Base-by-base conservation (phyloP, 2,113 vertebrate species). In the Zeus faber region DNA sequence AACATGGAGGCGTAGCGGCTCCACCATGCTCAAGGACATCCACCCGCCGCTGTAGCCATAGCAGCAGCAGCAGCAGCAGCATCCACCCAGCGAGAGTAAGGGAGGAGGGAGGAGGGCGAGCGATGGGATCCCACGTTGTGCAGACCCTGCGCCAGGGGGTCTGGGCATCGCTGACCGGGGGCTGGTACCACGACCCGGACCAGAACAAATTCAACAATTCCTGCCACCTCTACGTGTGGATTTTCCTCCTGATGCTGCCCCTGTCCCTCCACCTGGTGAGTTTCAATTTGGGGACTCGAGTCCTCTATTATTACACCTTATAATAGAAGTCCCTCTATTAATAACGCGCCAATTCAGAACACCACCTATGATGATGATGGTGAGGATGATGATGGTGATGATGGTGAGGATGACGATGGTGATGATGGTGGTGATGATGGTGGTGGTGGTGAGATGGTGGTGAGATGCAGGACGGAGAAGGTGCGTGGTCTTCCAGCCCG, bases 141-240 rank as follows among this genome's bases (percentile, higher is more conserved):
- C 93, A 93, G 85, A 92, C 94, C 80, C 91, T 96, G 81, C 89
- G 93, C 58, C 94, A 95, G 86, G 94, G 95, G 56, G 92, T 97
- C 49, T 98, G 95, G 95, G 95, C 95, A 76, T 95, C 94, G 43
- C 82, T 97, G 73, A 98, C 94, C 6, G 95, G 94, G 14, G 95
- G 95, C 67, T 98, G 95, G 94, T 98, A 94, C 81, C 92, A 97
- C 72, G 95, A 98, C 78, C 95, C 95, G n/a, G 93, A 97, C 70
- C 92, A 94, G 78, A 94, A 94, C 73, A 93, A 88, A 89, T 98
- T 98, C 85, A 93, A 93, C 79, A 98, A 97, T 87, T 96, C 92
- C 54, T 97, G 91, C 76, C 95, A 98, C 58, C 94, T 97, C 52
- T 98, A 98, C 89, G 79, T 98, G 76, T 98, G 95, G 96, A 89